Base-by-base conservation (phyloP, 2,888 invertebrate genomes). In the Bombylius major region DNA sequence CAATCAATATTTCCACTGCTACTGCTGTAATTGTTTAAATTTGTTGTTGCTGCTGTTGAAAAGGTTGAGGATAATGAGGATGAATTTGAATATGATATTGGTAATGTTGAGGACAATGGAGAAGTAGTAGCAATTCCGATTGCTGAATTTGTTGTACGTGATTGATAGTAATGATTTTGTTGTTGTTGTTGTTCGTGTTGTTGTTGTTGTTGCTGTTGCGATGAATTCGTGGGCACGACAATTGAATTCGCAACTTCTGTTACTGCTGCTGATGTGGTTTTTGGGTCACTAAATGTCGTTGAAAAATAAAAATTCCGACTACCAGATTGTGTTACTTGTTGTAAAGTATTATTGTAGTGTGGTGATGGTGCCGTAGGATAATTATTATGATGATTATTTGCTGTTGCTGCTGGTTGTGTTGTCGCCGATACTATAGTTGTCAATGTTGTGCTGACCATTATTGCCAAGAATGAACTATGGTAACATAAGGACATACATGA, bases 361-460 rank as follows among this genome's bases (percentile, higher is more conserved):
- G n/a, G n/a, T 53, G 54, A 11, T 52, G 58, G 12, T 59, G 61
- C 32, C 23, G 23, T 23, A 23, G 23, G 23, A 23, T 23, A 23
- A 23, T 62, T 61, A 56, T 63, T 65, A 51, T 64, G 63, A 33
- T 59, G 62, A 53, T 62, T 62, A 59, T 57, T 58, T 56, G 62
- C 56, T 65, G 63, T 49, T 60, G 62, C 57, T 23, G 23, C 23
- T 23, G 23, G 23, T 62, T 60, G 61, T 54, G 54, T 58, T 66
- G 65, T 60, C 65, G 67, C 69, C 66, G 72, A 68, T 69, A 72
- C 70, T 65, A 70, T 70, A 67, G 72, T 70, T 63, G 72, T 69
- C 70, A 73, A 70, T 70, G 72, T 69, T 70, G 72, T 70, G 69
- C 73, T 73, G 68, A 73, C 72, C 72, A 73, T 73, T 72, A 72